phyloP scores from a whole-genome alignment of 2,113 vertebrate species.

The Catharus fuscescens region DNA sequence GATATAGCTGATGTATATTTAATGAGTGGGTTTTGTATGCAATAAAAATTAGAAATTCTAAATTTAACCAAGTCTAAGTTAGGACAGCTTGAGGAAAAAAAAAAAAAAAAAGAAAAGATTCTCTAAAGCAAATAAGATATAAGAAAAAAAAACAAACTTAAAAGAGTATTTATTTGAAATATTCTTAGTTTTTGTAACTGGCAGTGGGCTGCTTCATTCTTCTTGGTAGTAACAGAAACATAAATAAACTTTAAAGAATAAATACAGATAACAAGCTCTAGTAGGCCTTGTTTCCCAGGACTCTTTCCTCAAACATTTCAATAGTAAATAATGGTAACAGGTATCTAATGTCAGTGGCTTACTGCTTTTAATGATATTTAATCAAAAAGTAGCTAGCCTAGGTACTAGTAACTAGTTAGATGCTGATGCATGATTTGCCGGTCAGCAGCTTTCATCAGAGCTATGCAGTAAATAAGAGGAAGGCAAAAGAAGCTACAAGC shows the following conservation, averaged over 20 bases:
- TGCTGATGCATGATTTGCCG: background rate
- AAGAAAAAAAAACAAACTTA: background rate
- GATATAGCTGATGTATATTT: slow-evolving; percentile 5
- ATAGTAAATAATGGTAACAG: background rate
- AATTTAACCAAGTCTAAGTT: background rate
- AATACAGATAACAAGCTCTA: background rate
- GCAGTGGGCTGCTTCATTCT: background rate
- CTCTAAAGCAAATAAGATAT: background rate
- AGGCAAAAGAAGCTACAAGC: background rate
- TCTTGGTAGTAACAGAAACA: background rate
- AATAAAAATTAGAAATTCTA: background rate
- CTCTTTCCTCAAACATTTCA: background rate
- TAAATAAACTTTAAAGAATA: background rate
- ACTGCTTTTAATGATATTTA: background rate
- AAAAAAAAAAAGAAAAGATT: background rate
- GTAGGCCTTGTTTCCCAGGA: background rate
- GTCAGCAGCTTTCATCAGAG: background rate
- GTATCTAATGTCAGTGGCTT: background rate
- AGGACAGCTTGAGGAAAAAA: background rate
- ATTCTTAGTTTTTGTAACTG: background rate
- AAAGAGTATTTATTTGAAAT: background rate
- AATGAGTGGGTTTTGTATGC: background rate
- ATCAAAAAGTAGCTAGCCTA: background rate
- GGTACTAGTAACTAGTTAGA: background rate
- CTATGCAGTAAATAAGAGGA: background rate